Evolutionary conservation across 2,888 invertebrate species (phyloP), one percentile per base, ranked within the genome.

Genomic region (Synanthedon formicaeformis): DNA sequence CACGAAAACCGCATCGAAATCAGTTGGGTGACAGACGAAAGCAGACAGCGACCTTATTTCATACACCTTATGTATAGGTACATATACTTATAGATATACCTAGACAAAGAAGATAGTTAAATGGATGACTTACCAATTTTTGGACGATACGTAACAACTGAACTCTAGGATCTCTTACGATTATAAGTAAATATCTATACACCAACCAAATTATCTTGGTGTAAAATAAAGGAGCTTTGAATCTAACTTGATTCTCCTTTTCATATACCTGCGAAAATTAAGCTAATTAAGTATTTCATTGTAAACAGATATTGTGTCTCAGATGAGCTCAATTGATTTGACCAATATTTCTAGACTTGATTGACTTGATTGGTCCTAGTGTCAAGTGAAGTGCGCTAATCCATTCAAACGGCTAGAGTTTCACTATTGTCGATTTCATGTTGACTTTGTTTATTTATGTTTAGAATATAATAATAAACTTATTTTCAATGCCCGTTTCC

Each of bases 151-250:
- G 87, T 56, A 96, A 75, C 41, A 90, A 83, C 69, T 97, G 94
- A 1, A 97, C 88, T 1, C 93, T 88, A 0, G 96, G 96, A 79
- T 97, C 95, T 55, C 97, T 84, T 40, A 94, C 62, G 23, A 94
- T 89, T 62, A 94, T 92, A 51, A 94, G 66, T 51, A 94, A 80
- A 59, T 93, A 92, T 60, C 98, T 87, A 73, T 93, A 91, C 53
- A 93, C 90, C 48, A 98, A 82, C 89, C 93, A 94, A 58, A 89
- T 88, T 14, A 97, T 88, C 74, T 94, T 94, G 1, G 90, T 90
- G 66, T 90, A 89, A 90, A 93, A 95, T 51, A 89, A 85, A 0
- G 93, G 91, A 51, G 91, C 81, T 61, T 91, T 89, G 68, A 88
- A 82, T 51, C 62, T 60, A 48, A 73, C 74, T 54, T 52, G 12